Evolutionary conservation across 2,797 vertebrate species (phyloP).

Genomic region (Labroides dimidiatus): DNA sequence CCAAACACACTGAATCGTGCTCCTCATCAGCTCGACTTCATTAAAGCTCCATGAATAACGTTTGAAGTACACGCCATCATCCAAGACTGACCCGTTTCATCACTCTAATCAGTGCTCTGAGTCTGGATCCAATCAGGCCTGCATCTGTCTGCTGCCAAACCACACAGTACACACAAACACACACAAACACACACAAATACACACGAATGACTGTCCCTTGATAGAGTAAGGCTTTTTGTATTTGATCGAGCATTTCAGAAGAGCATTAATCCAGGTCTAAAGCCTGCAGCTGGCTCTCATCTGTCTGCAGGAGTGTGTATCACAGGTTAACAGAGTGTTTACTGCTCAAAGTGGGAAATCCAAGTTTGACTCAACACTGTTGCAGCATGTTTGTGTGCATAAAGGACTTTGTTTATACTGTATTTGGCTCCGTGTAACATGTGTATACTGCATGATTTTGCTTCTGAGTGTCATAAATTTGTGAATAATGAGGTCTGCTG

Average conservation of each 20-base stretch:
- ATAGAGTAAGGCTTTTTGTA: not conserved
- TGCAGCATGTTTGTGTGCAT: slow-evolving; percentile 21
- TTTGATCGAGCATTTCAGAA: slow-evolving; percentile 3
- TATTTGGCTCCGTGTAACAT: not conserved
- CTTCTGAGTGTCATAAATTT: slow-evolving; percentile 11
- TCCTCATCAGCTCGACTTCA: slow-evolving; percentile 45
- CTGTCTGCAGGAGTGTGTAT: slow-evolving; percentile 18
- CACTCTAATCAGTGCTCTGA: slow-evolving; percentile 46
- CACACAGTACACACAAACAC: not conserved
- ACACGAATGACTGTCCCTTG: slow-evolving; percentile 2
- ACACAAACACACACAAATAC: not conserved
- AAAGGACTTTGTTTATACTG: slow-evolving; percentile 20
- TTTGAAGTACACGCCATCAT: slow-evolving; percentile 37
- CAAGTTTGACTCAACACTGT: slow-evolving; percentile 22
- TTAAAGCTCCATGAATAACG: slow-evolving; percentile 34
- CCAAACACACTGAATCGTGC: slow-evolving; percentile 12
- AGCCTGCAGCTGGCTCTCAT: slow-evolving; percentile 51
- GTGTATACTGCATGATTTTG: slow-evolving; percentile 11
- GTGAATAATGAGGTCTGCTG: slow-evolving; percentile 24
- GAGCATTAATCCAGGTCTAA: slow-evolving; percentile 2
- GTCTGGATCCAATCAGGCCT: slow-evolving; percentile 64
- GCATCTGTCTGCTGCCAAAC: slow-evolving; percentile 35
- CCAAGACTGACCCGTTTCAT: slow-evolving; percentile 42
- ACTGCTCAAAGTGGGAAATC: not conserved
- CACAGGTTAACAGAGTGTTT: slow-evolving; percentile 2